Percentiles rank a stretch among this genome's conserved stretches.
Evolutionary conservation across 2,113 vertebrate genomes (phyloP).

Genomic region (Amia ocellicauda): DNA sequence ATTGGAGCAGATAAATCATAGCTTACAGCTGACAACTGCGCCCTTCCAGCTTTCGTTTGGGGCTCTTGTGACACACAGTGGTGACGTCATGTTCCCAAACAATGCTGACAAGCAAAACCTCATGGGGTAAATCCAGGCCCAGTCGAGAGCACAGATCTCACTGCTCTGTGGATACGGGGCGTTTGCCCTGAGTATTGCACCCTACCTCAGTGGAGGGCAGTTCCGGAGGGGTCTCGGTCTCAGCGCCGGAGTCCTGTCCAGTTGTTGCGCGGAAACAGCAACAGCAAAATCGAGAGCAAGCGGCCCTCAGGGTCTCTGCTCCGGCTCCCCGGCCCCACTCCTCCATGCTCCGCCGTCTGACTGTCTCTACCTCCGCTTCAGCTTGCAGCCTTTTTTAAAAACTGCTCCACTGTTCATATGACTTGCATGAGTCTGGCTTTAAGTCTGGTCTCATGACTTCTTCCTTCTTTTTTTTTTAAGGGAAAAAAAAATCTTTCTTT

Average conservation of each 20-base stretch:
- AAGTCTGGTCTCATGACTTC: slow-evolving; percentile 73
- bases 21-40: too few relatives aligned
- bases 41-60: too few relatives aligned
- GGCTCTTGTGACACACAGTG: neutral
- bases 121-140: neutral
- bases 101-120: neutral
- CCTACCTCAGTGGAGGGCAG: slow-evolving; percentile 50
- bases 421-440: slow-evolving; percentile 60
- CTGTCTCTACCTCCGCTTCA: slow-evolving; percentile 9
- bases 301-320: slow-evolving; percentile 9
- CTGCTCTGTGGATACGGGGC: neutral
- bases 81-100: neutral
- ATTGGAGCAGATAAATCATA: too few relatives aligned
- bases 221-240: slow-evolving; percentile 33
- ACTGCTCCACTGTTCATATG: slow-evolving; percentile 56
- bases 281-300: slow-evolving; percentile 40
- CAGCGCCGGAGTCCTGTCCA: slow-evolving; percentile 24
- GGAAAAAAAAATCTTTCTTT: slow-evolving; percentile 38
- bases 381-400: neutral
- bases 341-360: slow-evolving; percentile 44
- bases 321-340: slow-evolving; percentile 31
- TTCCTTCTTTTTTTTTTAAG: slow-evolving; percentile 20
- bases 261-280: slow-evolving; percentile 37
- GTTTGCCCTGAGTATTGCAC: neutral
- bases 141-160: neutral